Evolutionary conservation across 2,113 vertebrate species (phyloP).

Genomic region (Felis catus): F.catus_Fca126_mat1.0 CM031419.1:65101001-65101500

Average conservation of each 20-base stretch:
- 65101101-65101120: background rate
- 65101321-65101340: background rate
- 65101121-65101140: background rate
- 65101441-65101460: background rate
- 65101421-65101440: background rate
- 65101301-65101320: background rate
- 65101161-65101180: background rate
- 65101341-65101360: background rate
- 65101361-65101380: constrained; percentile 2
- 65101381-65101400: background rate
- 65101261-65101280: background rate
- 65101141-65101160: constrained; percentile 19
- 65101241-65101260: background rate
- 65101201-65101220: background rate
- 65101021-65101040: no score
- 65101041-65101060: no score
- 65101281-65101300: background rate
- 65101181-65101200: background rate
- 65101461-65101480: background rate
- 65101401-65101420: background rate
- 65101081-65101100: background rate
- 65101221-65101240: background rate
- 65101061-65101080: background rate
- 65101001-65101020: no score
- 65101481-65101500: background rate